Evolutionary conservation across 2,797 vertebrate species (phyloP).

Genomic region (Pachyuromys duprasi): DNA sequence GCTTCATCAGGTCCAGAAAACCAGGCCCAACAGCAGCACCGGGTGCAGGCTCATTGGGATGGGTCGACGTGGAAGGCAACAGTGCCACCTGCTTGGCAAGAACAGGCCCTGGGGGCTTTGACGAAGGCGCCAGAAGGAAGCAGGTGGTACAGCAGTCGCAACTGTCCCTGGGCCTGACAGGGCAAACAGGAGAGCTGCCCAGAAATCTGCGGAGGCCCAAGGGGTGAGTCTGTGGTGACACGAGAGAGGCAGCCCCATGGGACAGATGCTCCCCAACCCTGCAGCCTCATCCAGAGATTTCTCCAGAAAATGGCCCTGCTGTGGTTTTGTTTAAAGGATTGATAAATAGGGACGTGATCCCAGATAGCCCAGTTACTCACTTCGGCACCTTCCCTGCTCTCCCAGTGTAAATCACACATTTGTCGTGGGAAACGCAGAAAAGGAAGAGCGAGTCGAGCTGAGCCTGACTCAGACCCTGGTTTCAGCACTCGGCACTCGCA

Average conservation of each 20-base stretch:
- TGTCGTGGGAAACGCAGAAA: neutral
- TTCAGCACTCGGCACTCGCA: neutral
- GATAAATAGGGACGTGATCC: accelerated
- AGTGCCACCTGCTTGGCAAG: neutral
- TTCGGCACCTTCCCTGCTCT: neutral
- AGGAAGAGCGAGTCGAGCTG: neutral
- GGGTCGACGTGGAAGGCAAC: neutral
- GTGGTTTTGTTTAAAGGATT: neutral
- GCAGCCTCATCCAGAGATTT: neutral
- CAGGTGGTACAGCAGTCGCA: accelerated
- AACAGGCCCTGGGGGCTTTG: too few relatives aligned
- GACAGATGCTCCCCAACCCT: neutral
- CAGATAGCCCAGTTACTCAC: accelerated
- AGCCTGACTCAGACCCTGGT: too few relatives aligned
- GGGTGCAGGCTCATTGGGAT: neutral
- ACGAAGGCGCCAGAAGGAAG: neutral
- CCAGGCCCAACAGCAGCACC: neutral
- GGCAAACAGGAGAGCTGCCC: neutral
- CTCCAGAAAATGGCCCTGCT: accelerated
- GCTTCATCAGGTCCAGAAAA: neutral
- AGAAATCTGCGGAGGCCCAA: neutral
- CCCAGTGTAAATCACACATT: neutral
- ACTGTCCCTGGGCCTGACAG: neutral
- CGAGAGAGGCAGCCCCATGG: accelerated
- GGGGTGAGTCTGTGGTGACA: neutral